Conservation (phyloP, 2,888 invertebrate genomes). For the Barypeithes pellucidus region DNA sequence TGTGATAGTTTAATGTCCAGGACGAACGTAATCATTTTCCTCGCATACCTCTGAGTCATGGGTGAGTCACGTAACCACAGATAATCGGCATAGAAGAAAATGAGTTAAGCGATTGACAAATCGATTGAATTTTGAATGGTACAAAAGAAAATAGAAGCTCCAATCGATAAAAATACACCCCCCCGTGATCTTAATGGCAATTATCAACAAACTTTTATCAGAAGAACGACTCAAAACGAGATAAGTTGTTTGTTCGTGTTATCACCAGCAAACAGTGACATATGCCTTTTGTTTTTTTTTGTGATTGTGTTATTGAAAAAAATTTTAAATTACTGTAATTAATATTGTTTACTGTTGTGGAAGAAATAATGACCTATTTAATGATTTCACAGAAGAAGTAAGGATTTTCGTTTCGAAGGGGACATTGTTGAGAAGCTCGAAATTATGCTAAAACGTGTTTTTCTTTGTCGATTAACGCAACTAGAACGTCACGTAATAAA, state of each 20-base stretch:
- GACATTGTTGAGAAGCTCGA: neutral
- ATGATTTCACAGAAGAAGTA: neutral
- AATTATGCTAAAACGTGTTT: neutral
- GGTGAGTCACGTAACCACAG: too few species aligned
- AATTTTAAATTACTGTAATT: neutral
- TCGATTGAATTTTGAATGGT: too few species aligned
- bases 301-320: constrained; percentile 14
- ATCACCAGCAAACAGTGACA: constrained; percentile 45
- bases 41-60: too few species aligned
- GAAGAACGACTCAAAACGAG: neutral
- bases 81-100: too few species aligned
- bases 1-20: too few species aligned
- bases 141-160: too few species aligned
- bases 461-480: too few species aligned
- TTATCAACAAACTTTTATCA: constrained; percentile 20
- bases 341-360: neutral
- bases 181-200: constrained; percentile 25
- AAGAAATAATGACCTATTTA: constrained; percentile 41
- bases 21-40: too few species aligned
- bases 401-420: neutral
- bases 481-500: too few species aligned
- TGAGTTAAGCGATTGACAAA: too few species aligned
- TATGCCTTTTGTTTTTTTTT: constrained; percentile 32
- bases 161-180: constrained; percentile 28
- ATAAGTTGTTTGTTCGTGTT: constrained; percentile 27